Conservation (phyloP, 1,140 invertebrate genomes). For the Piezodorus guildinii region DNA sequence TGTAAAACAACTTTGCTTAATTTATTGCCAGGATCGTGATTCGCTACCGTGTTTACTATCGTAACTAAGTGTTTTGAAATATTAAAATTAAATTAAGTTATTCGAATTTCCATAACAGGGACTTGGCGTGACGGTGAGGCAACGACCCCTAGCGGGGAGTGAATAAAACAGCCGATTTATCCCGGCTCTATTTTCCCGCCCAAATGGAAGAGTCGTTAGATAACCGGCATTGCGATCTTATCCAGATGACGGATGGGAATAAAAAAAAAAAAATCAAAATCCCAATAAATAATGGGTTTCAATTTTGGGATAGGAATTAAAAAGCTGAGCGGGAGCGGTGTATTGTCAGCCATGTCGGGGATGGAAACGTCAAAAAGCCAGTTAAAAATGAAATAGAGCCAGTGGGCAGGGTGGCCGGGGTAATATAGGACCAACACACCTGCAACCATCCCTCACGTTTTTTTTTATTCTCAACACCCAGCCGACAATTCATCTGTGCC, state of each 20-base stretch:
- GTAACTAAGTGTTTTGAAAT: too few species aligned
- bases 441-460: not conserved
- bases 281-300: not conserved
- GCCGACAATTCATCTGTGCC: too few species aligned
- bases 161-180: too few species aligned
- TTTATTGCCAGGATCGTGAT: not conserved
- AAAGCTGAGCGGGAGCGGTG: not conserved
- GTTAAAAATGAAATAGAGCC: constrained; percentile 1
- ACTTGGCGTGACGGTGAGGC: too few species aligned
- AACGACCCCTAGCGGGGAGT: too few species aligned
- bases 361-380: constrained; percentile 4
- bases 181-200: too few species aligned
- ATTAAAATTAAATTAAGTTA: too few species aligned
- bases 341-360: not conserved
- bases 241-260: not conserved
- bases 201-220: too few species aligned
- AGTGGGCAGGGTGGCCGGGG: not conserved
- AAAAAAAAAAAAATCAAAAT: not conserved
- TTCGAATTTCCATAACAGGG: too few species aligned
- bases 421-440: not conserved
- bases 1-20: too few species aligned
- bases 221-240: not conserved
- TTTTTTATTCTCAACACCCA: not conserved
- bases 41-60: too few species aligned
- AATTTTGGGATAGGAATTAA: not conserved